phyloP scores from a whole-genome alignment of 2,797 vertebrate genomes.

The Hydrophis major region DNA sequence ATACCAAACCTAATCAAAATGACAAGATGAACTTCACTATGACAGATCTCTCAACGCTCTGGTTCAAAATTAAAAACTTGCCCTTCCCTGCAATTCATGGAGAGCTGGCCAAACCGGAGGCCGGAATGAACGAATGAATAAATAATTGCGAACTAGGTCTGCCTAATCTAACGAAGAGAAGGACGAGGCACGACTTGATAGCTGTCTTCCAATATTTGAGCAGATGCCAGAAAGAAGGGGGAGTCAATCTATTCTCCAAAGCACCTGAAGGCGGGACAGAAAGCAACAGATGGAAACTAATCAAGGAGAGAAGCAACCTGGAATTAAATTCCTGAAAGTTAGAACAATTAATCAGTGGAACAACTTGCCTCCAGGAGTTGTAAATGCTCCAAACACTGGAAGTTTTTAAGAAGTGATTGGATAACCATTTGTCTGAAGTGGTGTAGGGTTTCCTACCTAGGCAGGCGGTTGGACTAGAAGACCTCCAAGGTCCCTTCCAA shows the following conservation, averaged over 20 bases:
- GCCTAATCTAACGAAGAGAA: background rate
- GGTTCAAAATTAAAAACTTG: background rate
- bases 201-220: background rate
- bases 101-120: background rate
- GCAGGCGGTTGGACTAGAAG: too few relatives aligned
- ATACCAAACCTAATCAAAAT: background rate
- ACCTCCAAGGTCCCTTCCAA: too few relatives aligned
- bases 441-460: too few relatives aligned
- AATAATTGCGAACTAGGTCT: background rate
- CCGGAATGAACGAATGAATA: background rate
- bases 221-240: background rate
- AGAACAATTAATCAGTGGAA: too few relatives aligned
- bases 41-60: background rate
- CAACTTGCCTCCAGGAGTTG: too few relatives aligned
- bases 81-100: background rate
- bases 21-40: background rate
- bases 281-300: background rate
- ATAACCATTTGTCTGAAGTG: too few relatives aligned
- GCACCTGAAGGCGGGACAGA: background rate
- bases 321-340: too few relatives aligned
- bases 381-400: too few relatives aligned
- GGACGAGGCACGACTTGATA: background rate
- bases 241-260: background rate
- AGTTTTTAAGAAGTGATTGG: too few relatives aligned
- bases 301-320: background rate